Base-by-base conservation (phyloP, 1,140 invertebrate species). In the Hycleus cichorii region DNA sequence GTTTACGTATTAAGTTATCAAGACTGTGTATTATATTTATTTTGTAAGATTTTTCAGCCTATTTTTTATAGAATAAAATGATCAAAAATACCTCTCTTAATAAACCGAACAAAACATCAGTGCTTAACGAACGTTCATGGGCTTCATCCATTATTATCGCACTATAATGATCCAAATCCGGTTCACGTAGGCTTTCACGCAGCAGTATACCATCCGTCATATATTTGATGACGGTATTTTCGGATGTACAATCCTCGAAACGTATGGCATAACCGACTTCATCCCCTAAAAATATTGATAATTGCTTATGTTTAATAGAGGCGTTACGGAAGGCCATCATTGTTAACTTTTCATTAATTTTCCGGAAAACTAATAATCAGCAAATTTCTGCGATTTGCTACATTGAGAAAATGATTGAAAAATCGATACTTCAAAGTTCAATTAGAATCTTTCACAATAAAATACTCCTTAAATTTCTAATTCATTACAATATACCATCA, bases 81-180 rank as follows among this genome's bases (percentile, higher is more conserved):
- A 32, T 25, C 11, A n/a, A 26, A 25, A 32, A 83, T 72, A 93
- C 92, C 79, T 97, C 93, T 75, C 97, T 76, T 3, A 99, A 77
- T 51, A 99, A 76, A 9, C 97, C 97, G 77, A 99, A 99, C 2
- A 99, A 80, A 24, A 99, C 97, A 74, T 99, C 97, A 3, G 96
- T 99, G 57, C 91, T 97, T 0, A 99, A 81, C 0, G 95, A 98
- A 9, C 96, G 76, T 77, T 99, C 97, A 74, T 99, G 96, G 68
- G 97, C 97, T 82, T 99, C 97, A 73, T 99, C 97, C 96, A 98
- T 98, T 49, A 99, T 98, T 50, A 99, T 83, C 0, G 91, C 93
- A 68, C 91, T 91, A 76, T 99, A 99, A 69, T 94, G 83, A 71
- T 98, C 96, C 46, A 99, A 76, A 75, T 98, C 95, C 0, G 93